These are phyloP conservation scores for Semotilus atromaculatus DNA, from an alignment of 2,797 vertebrate genomes.

Conservation along the genomic window DNA sequence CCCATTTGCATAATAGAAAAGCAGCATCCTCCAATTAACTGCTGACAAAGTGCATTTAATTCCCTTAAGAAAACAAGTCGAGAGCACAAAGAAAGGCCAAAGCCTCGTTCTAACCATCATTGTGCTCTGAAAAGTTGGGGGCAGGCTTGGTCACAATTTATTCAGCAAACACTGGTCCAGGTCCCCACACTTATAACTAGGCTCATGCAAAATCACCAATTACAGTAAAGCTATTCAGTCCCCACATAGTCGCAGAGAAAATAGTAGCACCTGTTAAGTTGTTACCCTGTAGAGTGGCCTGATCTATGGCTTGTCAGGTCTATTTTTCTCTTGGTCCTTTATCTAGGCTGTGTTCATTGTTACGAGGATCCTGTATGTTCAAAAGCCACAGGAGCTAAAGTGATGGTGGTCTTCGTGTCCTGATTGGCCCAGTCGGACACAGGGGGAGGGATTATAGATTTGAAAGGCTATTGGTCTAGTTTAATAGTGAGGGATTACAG, in stretches of 20 bases:
- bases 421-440: conserved; percentile 55
- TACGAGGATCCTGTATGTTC: conserved; percentile 21
- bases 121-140: conserved; percentile 73
- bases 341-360: conserved; percentile 49
- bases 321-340: conserved; percentile 54
- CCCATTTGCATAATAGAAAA: conserved; percentile 74
- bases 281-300: conserved; percentile 64
- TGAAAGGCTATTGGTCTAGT: conserved; percentile 16
- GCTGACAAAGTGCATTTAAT: conserved; percentile 71
- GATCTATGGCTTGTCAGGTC: conserved; percentile 65
- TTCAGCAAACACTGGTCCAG: conserved; percentile 54
- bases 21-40: conserved; percentile 74
- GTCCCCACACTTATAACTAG: conserved; percentile 66
- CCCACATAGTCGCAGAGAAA: conserved; percentile 64
- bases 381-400: conserved; percentile 38
- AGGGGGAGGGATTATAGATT: conserved; percentile 32
- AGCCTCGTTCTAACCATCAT: conserved; percentile 62
- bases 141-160: conserved; percentile 52
- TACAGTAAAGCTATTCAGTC: conserved; percentile 70
- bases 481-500: conserved; percentile 42
- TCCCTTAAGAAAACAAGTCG: conserved; percentile 68
- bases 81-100: conserved; percentile 71
- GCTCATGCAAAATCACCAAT: conserved; percentile 71
- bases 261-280: conserved; percentile 62
- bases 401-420: conserved; percentile 68